Base-by-base conservation (phyloP, 2,888 invertebrate species). In the Clitarchus hookeri region DNA sequence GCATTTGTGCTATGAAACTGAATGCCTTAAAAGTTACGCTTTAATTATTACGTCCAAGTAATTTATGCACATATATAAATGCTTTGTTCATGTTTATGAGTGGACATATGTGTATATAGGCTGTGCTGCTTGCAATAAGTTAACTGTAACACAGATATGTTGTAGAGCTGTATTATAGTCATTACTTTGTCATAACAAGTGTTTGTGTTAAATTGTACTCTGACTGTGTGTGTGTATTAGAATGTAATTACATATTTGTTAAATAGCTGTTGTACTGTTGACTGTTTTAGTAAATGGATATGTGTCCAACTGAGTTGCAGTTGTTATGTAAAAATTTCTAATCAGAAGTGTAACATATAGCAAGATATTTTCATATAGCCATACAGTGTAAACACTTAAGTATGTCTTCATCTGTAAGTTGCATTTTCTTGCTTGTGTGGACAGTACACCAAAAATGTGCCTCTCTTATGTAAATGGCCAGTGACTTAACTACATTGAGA, bases 21-120 rank as follows among this genome's bases (percentile, higher is more conserved):
- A 65, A 65, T 65, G 65, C 65, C 65, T 65, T 65, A 65, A 65
- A n/a, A 11, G n/a, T n/a, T 65, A 65, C 65, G 65, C 65, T 65
- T 65, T 65, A 8, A 23, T 65, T 11, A 65, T 65, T 65, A 65
- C 65, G 65, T 65, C 65, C 65, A n/a, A 16, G 65, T 65, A n/a
- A 65, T 16, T 23, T 65, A 23, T 23, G n/a, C 65, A 65, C 65
- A 65, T 65, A 65, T 65, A n/a, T 1, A 65, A 65, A 23, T 65
- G 65, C 65, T n/a, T 65, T 65, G 8, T 65, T n/a, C 19, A 65
- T 65, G 16, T n/a, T 16, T n/a, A 6, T 65, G 65, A 0, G 1
- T 16, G n/a, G 16, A 65, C n/a, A 65, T 23, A 65, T 65, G 53
- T 65, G 16, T n/a, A 65, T 8, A 19, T 65, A 65, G 65, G 65